Conservation (phyloP, 2,888 invertebrate genomes). For the Diarsia mendica region DNA sequence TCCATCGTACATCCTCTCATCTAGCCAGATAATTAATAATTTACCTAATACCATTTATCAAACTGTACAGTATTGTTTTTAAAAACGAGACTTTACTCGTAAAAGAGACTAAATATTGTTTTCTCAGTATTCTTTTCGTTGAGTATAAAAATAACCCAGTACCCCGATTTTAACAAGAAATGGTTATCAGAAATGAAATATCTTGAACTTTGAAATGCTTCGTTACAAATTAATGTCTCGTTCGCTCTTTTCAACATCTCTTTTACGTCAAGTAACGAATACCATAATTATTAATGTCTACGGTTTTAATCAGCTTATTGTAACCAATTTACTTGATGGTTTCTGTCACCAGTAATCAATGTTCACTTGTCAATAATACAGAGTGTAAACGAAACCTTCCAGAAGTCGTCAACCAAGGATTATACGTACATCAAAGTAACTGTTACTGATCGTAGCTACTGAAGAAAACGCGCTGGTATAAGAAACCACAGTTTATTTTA, state of each 20-base stretch:
- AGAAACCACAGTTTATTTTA: no score
- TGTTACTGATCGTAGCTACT: no score
- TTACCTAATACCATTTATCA: no score
- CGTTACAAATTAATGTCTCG: not conserved
- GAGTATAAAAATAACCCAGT: not conserved
- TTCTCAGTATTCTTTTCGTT: not conserved
- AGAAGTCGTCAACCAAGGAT: no score
- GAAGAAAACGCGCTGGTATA: no score
- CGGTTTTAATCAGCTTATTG: not conserved
- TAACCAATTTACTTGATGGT: conserved; percentile 7
- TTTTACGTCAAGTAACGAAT: not conserved
- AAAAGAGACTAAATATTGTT: not conserved
- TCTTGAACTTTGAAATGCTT: not conserved
- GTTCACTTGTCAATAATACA: not conserved
- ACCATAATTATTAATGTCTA: not conserved
- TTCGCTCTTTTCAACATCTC: not conserved
- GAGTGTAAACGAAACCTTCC: no score
- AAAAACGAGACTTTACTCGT: not conserved
- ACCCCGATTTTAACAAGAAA: not conserved
- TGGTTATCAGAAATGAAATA: not conserved
- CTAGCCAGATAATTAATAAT: no score
- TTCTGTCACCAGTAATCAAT: not conserved
- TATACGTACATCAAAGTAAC: no score
- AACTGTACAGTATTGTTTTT: not conserved
- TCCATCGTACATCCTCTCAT: no score